Conservation (phyloP, 2,888 invertebrate species). For the Opisthograptis luteolata region DNA sequence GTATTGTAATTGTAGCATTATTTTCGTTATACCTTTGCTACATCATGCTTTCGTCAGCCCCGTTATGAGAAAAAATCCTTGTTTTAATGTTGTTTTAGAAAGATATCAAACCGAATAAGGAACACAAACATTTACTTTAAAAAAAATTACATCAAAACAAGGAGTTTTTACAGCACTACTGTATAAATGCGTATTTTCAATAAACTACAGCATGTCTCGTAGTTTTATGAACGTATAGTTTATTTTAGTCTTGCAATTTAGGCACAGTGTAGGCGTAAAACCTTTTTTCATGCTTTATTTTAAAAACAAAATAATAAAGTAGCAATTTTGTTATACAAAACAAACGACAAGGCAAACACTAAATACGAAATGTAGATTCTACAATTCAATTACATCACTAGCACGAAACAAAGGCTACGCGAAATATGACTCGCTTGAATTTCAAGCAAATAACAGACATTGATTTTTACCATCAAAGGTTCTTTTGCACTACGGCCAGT, state of each 20-base stretch:
- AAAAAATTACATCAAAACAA: slow-evolving; percentile 40
- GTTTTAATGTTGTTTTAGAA: slow-evolving; percentile 37
- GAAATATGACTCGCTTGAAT: neutral
- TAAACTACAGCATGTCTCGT: slow-evolving; percentile 30
- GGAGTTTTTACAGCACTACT: slow-evolving; percentile 55
- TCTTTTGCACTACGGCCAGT: neutral
- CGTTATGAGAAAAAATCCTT: slow-evolving; percentile 56
- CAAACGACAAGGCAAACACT: slow-evolving; percentile 23
- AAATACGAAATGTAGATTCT: neutral
- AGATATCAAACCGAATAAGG: neutral
- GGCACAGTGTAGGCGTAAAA: slow-evolving; percentile 46
- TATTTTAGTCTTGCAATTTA: slow-evolving; percentile 46
- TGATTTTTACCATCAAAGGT: neutral
- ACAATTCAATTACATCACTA: slow-evolving; percentile 1
- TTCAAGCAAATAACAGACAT: neutral
- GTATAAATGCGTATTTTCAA: slow-evolving; percentile 31
- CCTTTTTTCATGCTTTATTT: slow-evolving; percentile 44
- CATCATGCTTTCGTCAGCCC: slow-evolving; percentile 61
- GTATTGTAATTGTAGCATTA: slow-evolving; percentile 43
- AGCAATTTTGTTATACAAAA: slow-evolving; percentile 28
- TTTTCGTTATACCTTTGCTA: slow-evolving; percentile 43
- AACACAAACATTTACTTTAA: slow-evolving; percentile 1
- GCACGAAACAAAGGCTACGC: slow-evolving; percentile 26
- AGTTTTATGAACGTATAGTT: slow-evolving; percentile 29
- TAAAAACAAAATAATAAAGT: slow-evolving; percentile 14